Evolutionary conservation across 2,113 vertebrate genomes (phyloP), one percentile per base, ranked within the genome.

Genomic region (Progne subis): DNA sequence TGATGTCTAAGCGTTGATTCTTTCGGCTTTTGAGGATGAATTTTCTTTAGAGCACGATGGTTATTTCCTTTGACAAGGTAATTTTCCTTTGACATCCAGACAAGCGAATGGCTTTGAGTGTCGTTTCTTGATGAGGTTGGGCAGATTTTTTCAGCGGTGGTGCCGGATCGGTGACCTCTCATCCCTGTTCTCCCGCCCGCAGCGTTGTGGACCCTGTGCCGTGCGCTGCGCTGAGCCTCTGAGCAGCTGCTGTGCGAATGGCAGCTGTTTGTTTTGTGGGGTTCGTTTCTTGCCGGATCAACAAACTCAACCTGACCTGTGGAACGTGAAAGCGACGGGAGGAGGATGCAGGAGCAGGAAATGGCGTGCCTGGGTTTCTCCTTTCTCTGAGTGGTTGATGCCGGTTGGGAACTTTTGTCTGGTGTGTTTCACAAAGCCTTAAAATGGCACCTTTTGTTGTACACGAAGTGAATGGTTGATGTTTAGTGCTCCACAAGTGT

Each of bases 141-240:
- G n/a, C 37, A 46, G 55, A 31, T 83, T 70, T 83, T 70, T 65
- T 25, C 53, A 53, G 68, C 17, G 14, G 7, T 7, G 28, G 3
- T 69, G 52, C 46, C 2, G 5, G 32, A 26, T 56, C 32, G 1
- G 49, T 37, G 17, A 19, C 76, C 53, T 79, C 83, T 34, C 24
- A 28, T 63, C 39, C 20, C 24, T 3, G 0, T 23, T 60, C n/a
- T 59, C 39, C 43, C 49, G 13, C 26, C 72, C 0, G 0, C 25
- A 18, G 59, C 2, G 1, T 18, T 0, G 3, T 25, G 86, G 39
- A 1, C 50, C 28, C 56, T 52, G 18, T 44, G 37, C n/a, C 65
- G 12, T 3, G 7, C 31, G 46, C 37, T 6, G 1, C 4, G 5
- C 19, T 15, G 50, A 46, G 17, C 14, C n/a, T 82, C 6, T 4